These are phyloP conservation scores for Microplitis deprimator DNA, from an alignment of 2,888 invertebrate genomes.

Conservation along the genomic window DNA sequence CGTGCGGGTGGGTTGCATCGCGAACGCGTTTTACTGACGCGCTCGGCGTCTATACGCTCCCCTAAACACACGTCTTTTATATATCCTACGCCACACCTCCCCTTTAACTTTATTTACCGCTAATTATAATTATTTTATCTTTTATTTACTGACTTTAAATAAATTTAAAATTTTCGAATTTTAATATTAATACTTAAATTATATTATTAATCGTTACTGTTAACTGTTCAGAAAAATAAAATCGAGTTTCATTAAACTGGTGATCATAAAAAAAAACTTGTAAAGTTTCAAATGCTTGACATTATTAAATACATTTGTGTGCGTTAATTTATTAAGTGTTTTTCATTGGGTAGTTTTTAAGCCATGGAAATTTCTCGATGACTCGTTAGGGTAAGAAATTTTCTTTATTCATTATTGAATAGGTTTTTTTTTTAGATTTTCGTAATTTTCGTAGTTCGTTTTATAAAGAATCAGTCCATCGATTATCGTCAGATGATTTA, in stretches of 20 bases:
- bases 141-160: neutral
- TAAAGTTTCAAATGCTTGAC: neutral
- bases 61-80: conserved; percentile 47
- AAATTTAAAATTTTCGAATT: no score
- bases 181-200: no score
- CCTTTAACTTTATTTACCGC: neutral
- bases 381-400: neutral
- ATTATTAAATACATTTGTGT: neutral
- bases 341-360: neutral
- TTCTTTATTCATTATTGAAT: neutral
- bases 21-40: conserved; percentile 55
- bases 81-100: conserved; percentile 14
- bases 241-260: neutral
- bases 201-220: no score
- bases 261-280: conserved; percentile 9
- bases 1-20: conserved; percentile 62
- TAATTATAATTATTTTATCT: neutral
- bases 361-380: neutral
- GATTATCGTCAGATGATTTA: neutral
- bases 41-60: conserved; percentile 44
- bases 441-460: neutral
- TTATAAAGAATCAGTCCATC: neutral
- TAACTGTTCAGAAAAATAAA: neutral
- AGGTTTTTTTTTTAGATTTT: neutral
- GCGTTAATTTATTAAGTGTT: neutral